Evolutionary conservation across 2,113 vertebrate species (phyloP), one percentile per base, ranked within the genome.

Genomic region (Bos javanicus): DNA sequence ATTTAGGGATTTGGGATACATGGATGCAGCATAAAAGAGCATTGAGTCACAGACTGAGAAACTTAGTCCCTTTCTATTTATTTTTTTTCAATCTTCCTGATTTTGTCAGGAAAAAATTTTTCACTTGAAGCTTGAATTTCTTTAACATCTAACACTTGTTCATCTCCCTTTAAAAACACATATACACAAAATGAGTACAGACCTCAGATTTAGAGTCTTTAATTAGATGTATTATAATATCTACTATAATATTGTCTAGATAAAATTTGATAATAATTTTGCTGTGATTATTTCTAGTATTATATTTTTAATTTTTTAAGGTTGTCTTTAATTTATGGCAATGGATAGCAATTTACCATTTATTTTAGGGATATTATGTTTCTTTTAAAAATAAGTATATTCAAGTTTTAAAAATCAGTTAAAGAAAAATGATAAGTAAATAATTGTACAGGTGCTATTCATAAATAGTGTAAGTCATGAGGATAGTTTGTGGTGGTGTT

Each of bases 301-400:
- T 36, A 62, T 16, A 25, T 43, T 43, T 74, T 76, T 76, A 43
- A 71, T 71, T 39, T 19, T 74, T 43, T 14, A 74, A 36, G 6
- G 39, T 71, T 71, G 67, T 71, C 19, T 95, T 95, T 87, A 93
- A 83, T 80, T 92, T 83, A 46, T 10, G 76, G 23, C 15, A 43
- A 67, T 23, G 17, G 17, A 84, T 59, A 67, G n/a, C 6, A 57
- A 39, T 33, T 46, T 48, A 48, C 14, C 17, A 64, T 91, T 95
- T 87, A 92, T 21, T 92, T 93, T 62, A 87, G 80, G 16, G 28
- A 43, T 90, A 50, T 13, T n/a, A 62, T 26, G 21, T 81, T 89
- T 95, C 36, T 60, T 96, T 97, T 90, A n/a, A 91, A 93, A 96
- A 52, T 52, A 93, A 96, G 71, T 43, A 48, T n/a, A 30, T 76